Percentiles rank a stretch among this genome's conserved stretches.
These are phyloP conservation scores for Hyles vespertilio DNA, from an alignment of 1,140 invertebrate species.

Conservation along the genomic window DNA sequence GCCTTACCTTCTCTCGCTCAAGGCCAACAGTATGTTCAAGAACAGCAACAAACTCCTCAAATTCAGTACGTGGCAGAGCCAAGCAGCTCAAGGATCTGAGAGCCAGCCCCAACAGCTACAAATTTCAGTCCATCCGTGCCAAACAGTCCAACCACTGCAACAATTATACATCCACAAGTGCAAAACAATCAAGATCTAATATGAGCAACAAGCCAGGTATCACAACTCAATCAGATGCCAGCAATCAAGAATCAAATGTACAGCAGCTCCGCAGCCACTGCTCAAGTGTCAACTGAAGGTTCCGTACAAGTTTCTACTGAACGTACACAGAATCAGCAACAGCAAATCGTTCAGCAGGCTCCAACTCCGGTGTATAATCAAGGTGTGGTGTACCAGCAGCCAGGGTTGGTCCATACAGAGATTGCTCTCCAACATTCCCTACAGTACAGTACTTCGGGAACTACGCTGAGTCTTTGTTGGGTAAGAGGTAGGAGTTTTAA, in stretches of 20 bases:
- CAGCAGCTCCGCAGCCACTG: too few species aligned
- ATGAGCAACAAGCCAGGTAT: too few species aligned
- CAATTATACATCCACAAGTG: too few species aligned
- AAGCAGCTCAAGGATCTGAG: neutral
- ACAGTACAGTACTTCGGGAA: constrained; percentile 62
- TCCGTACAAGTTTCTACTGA: too few species aligned
- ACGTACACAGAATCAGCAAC: too few species aligned
- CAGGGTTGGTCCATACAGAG: constrained; percentile 9
- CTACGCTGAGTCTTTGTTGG: constrained; percentile 33
- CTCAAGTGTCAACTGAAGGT: too few species aligned
- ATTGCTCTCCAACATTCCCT: constrained; percentile 38
- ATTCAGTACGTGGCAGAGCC: neutral
- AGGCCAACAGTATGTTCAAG: constrained; percentile 1
- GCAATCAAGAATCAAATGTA: too few species aligned
- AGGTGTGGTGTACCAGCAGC: constrained; percentile 3
- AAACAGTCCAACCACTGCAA: neutral
- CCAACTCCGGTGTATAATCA: neutral
- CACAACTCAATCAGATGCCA: too few species aligned
- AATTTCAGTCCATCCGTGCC: neutral
- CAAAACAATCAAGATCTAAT: too few species aligned
- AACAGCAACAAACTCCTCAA: neutral
- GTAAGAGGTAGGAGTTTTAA: too few species aligned
- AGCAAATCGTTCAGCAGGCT: neutral
- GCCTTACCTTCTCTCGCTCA: constrained; percentile 18
- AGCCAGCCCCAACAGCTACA: neutral